Evolutionary conservation across 2,797 vertebrate species (phyloP).

Genomic region (Myiotriccus ornatus): DNA sequence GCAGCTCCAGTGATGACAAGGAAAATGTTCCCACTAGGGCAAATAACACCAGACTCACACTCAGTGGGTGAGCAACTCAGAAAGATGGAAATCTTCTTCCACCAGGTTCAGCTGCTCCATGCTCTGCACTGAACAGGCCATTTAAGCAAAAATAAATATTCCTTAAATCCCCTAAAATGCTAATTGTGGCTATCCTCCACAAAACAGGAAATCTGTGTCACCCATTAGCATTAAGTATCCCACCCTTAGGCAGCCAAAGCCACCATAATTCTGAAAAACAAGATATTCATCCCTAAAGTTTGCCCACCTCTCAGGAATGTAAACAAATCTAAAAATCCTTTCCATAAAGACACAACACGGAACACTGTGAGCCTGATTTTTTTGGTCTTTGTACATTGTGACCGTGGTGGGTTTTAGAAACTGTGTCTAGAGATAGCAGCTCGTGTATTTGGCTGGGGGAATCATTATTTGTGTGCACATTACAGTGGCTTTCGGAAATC

Average conservation of each 20-base stretch:
- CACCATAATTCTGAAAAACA: neutral
- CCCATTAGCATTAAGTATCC: neutral
- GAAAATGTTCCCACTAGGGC: neutral
- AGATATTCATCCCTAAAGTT: neutral
- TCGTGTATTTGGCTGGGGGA: neutral
- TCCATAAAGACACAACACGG: neutral
- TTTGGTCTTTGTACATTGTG: neutral
- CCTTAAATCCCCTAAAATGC: neutral
- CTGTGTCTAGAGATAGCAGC: neutral
- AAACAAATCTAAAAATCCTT: neutral
- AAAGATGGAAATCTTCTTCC: neutral
- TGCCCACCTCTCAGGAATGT: fast-evolving
- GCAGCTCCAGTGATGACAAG: neutral
- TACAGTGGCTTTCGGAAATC: neutral
- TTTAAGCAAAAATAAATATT: neutral
- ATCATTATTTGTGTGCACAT: neutral
- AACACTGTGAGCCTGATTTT: neutral
- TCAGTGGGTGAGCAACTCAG: neutral
- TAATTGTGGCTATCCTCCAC: neutral
- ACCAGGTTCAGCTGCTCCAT: neutral
- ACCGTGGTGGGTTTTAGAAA: neutral
- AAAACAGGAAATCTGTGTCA: neutral
- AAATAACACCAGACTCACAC: neutral
- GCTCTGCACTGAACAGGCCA: neutral
- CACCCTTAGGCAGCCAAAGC: neutral